These are phyloP conservation scores for Drosophila paranaensis DNA, from an alignment of 2,888 invertebrate genomes.

Conservation along the genomic window DNA sequence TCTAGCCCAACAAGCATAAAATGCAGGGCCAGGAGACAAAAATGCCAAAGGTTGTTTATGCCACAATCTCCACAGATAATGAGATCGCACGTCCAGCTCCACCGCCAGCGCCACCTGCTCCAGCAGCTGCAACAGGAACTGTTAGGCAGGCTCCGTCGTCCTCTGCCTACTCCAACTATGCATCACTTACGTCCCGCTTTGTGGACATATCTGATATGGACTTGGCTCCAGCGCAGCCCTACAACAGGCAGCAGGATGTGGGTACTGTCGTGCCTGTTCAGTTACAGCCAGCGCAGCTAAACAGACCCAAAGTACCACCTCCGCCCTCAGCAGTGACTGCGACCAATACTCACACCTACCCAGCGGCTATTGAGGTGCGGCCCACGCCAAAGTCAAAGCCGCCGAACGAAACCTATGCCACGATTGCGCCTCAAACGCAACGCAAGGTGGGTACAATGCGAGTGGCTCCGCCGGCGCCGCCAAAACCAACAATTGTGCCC, in stretches of 20 bases:
- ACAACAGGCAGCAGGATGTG: slow-evolving; percentile 26
- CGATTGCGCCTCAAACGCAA: slow-evolving; percentile 61
- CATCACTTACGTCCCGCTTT: slow-evolving; percentile 62
- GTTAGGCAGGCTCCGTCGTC: not conserved
- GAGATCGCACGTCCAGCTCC: slow-evolving; percentile 58
- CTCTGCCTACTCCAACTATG: slow-evolving; percentile 54
- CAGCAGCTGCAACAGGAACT: not conserved
- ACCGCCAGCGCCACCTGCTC: slow-evolving; percentile 28
- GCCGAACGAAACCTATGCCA: slow-evolving; percentile 49
- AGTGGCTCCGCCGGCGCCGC: slow-evolving; percentile 55
- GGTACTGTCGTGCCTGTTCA: slow-evolving; percentile 58
- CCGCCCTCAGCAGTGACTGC: slow-evolving; percentile 68
- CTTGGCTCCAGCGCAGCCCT: slow-evolving; percentile 12
- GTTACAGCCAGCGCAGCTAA: slow-evolving; percentile 41
- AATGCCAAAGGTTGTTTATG: slow-evolving; percentile 58
- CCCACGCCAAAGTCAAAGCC: slow-evolving; percentile 20
- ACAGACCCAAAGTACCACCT: slow-evolving; percentile 50
- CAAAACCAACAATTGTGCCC: slow-evolving; percentile 52
- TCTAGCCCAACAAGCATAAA: slow-evolving; percentile 62
- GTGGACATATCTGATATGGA: slow-evolving; percentile 65
- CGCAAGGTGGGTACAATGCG: slow-evolving; percentile 60
- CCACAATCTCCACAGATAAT: slow-evolving; percentile 72
- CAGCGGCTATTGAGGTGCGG: slow-evolving; percentile 50
- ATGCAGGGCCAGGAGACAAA: slow-evolving; percentile 16
- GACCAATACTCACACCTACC: slow-evolving; percentile 46